Evolutionary conservation across 2,888 invertebrate species (phyloP).

Genomic region (Cerastoderma edule): DNA sequence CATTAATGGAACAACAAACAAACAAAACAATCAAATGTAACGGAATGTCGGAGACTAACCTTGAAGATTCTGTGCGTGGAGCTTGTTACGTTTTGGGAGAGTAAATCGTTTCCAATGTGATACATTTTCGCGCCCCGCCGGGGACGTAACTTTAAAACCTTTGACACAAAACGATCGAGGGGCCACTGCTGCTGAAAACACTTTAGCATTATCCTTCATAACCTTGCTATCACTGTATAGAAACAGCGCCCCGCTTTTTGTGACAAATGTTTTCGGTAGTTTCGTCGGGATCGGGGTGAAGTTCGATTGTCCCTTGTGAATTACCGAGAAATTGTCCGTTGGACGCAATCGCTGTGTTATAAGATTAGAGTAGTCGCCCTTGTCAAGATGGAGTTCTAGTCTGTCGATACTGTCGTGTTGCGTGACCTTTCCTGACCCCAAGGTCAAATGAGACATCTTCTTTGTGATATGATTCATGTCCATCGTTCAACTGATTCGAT

Average conservation of each 20-base stretch:
- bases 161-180: background rate
- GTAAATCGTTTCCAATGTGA: too few relatives aligned
- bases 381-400: constrained; percentile 43
- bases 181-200: too few relatives aligned
- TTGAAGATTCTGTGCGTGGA: too few relatives aligned
- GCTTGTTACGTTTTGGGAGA: too few relatives aligned
- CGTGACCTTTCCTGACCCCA: constrained; percentile 36
- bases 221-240: constrained; percentile 48
- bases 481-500: background rate
- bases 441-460: constrained; percentile 33
- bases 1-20: too few relatives aligned
- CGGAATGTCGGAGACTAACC: too few relatives aligned
- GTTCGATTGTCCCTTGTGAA: background rate
- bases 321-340: constrained; percentile 21
- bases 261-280: constrained; percentile 49
- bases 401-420: constrained; percentile 19
- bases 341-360: constrained; percentile 19
- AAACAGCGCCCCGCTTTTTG: constrained; percentile 39
- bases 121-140: too few relatives aligned
- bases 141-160: background rate
- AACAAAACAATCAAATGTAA: too few relatives aligned
- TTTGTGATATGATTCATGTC: constrained; percentile 22
- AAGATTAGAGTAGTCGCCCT: constrained; percentile 30
- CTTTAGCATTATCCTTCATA: constrained; percentile 4
- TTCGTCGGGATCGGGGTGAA: background rate